phyloP scores from a whole-genome alignment of 2,888 invertebrate species.

The Diplazon laetatorius region DNA sequence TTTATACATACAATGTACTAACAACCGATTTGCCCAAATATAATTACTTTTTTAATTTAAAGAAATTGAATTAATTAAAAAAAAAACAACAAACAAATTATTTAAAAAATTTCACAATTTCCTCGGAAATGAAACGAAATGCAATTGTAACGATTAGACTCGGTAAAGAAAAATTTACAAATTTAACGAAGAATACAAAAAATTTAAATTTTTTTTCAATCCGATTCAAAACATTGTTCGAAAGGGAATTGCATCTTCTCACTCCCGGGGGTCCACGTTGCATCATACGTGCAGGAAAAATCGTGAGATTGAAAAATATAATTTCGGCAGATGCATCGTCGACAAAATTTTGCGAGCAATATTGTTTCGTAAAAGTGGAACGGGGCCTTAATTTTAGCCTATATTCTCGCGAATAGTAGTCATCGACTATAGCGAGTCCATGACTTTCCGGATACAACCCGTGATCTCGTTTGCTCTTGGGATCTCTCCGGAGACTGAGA shows the following conservation, averaged over 20 bases:
- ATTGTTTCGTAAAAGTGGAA: constrained; percentile 28
- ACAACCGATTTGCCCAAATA: constrained; percentile 25
- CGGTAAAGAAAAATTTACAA: too few species aligned
- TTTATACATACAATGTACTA: too few species aligned
- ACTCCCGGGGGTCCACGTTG: not conserved
- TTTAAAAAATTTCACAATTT: too few species aligned
- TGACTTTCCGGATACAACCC: not conserved
- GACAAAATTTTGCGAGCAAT: constrained; percentile 7
- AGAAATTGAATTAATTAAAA: too few species aligned
- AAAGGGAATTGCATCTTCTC: not conserved
- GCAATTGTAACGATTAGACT: too few species aligned
- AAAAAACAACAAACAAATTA: too few species aligned
- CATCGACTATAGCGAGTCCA: not conserved
- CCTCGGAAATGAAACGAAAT: too few species aligned
- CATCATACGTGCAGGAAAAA: not conserved
- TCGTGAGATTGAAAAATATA: constrained; percentile 16
- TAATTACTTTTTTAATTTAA: too few species aligned
- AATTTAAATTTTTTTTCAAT: too few species aligned
- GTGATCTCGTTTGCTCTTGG: constrained; percentile 15
- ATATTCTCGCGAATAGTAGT: not conserved
- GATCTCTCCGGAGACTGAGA: not conserved
- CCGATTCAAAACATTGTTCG: not conserved
- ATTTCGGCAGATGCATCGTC: constrained; percentile 29
- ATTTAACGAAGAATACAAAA: too few species aligned
- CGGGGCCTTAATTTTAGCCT: constrained; percentile 27